Base-by-base conservation (phyloP, 2,888 invertebrate genomes). In the Prionchulus punctatus region DNA sequence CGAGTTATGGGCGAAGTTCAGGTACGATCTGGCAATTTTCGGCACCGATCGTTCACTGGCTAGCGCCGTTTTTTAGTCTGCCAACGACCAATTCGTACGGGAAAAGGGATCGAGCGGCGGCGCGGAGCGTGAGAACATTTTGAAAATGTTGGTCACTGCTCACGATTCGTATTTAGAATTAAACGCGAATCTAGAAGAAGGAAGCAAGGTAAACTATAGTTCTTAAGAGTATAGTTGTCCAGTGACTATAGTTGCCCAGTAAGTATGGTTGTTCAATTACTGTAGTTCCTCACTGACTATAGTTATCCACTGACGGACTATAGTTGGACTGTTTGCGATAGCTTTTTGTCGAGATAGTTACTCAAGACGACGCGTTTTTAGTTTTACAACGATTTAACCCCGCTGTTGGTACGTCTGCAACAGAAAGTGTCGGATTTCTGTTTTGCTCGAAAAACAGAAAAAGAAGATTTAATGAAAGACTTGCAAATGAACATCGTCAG, bases 391-490 rank as follows among this genome's bases (percentile, higher is more conserved):
- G 79, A 79, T 64, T 67, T 79, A 57, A 79, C 78, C 2, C 79
- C 91, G 79, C 76, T 98, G 66, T 77, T 98, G 70, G 82, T 96
- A 23, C 83, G 84, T 57, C 89, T 92, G 77, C 98, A 98, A 79
- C 91, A 86, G 75, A 96, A 96, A 76, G 87, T 96, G 59, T 83
- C 85, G 4, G 98, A 99, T 77, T 96, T 86, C 75, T 91, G 91
- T 73, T 98, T 98, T 76, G 98, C 98, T 43, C 84, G 98, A 31
- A 90, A 90, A 77, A 96, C 96, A 1, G 98, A 99, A 75, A 96
- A 96, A 73, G 98, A 99, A 66, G 98, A 99, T 73, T 76, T 96
- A 63, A 76, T 98, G 73, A 86, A 89, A 73, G 92, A 94, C 76
- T 78, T 96, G 58, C 90, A 91, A 59, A 26, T 52, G 50, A 49